Base-by-base conservation (phyloP, 2,113 vertebrate genomes). In the Climacteris rufus region DNA sequence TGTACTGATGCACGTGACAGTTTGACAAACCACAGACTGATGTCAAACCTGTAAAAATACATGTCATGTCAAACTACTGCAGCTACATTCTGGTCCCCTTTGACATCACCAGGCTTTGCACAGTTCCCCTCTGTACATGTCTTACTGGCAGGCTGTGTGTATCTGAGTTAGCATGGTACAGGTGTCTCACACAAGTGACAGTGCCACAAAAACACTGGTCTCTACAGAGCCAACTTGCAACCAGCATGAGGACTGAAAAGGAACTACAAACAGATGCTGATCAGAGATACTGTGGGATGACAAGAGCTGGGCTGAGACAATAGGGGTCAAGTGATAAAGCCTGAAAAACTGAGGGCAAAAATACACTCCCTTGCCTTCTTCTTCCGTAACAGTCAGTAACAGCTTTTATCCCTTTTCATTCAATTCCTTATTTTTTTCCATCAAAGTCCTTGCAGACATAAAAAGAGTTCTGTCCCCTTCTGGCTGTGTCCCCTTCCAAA, bases 111-210 rank as follows among this genome's bases (percentile, higher is more conserved):
- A 39, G 33, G 42, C 20, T 76, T 50, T 30, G 20, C 59, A 33
- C 21, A 39, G 30, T 21, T 33, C 52, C 16, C 3, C 19, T 52
- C 20, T 13, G 21, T 8, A 15, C 33, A 23, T 13, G 13, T 10
- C 45, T 45, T 19, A 22, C 4, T 24, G 24, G 31, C 57, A 37
- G 42, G 4, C 35, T 54, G 24, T 0, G 0, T 17, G 4, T 2
- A 7, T 20, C 72, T 30, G 35, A 75, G 11, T 0, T 6, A 61
- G 23, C 8, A 53, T 8, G 19, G 19, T 13, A 42, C 31, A 25
- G 18, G 7, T 2, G 4, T 7, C 22, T 28, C 47, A 19, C 0
- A 3, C 54, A 21, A 35, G 39, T 6, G 19, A 47, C 20, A 77
- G 19, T 0, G 56, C 18, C 64, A 30, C 33, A 44, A 57, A 47